Evolutionary conservation across 2,888 invertebrate species (phyloP).

Genomic region (Didymodactylos carnosus): DNA sequence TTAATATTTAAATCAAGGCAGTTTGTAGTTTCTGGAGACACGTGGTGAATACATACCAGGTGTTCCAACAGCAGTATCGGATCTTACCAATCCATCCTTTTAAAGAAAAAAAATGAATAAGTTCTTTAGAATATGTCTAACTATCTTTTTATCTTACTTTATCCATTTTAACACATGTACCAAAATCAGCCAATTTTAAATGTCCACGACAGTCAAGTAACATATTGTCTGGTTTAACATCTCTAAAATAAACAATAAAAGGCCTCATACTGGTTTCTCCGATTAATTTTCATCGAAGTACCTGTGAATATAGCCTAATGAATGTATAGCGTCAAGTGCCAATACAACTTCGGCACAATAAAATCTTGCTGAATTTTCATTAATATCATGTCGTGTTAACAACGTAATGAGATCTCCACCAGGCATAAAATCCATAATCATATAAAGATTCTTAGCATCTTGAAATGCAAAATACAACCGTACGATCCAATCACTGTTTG

Average conservation of each 20-base stretch:
- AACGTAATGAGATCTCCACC: constrained; percentile 95
- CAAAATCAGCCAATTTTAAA: constrained; percentile 94
- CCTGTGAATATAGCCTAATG: constrained; percentile 67
- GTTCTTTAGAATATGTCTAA: neutral
- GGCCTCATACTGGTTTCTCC: too few species aligned
- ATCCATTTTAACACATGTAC: constrained; percentile 98
- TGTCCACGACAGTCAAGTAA: constrained; percentile 80
- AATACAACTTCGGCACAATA: constrained; percentile 93
- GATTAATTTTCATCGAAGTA: too few species aligned
- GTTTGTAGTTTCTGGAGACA: too few species aligned
- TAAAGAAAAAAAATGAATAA: neutral
- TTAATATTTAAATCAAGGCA: too few species aligned
- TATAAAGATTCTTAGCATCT: constrained; percentile 73
- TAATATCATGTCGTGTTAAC: constrained; percentile 94
- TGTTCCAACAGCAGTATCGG: constrained; percentile 93
- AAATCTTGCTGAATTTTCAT: constrained; percentile 94
- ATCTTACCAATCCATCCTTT: constrained; percentile 68
- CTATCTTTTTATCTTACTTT: constrained; percentile 21
- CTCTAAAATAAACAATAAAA: constrained; percentile 38
- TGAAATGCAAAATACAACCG: constrained; percentile 93
- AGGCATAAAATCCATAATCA: constrained; percentile 99
- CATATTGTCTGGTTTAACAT: constrained; percentile 98
- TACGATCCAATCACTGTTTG: constrained; percentile 96
- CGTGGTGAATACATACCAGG: too few species aligned
- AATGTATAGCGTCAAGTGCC: constrained; percentile 88